Evolutionary conservation across 2,113 vertebrate species (phyloP), one percentile per base, ranked within the genome.

Genomic region (Eulacestoma nigropectus): DNA sequence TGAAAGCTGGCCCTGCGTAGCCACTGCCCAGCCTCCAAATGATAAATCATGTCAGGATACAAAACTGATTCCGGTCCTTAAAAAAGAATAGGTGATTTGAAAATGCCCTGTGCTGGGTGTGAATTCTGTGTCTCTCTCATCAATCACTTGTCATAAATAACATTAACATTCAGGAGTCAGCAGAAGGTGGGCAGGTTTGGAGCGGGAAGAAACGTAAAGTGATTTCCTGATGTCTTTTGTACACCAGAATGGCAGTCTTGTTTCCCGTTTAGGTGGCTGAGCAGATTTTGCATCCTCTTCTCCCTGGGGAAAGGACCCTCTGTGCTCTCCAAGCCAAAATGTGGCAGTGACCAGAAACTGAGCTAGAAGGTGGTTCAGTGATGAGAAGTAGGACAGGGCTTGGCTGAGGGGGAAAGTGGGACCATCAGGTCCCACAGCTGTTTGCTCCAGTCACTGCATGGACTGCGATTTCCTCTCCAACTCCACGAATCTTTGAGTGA

Each of bases 31-130:
- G 42, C 93, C 84, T 94, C 84, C 70, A 91, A 65, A 89, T 87
- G 90, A 97, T 96, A 95, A 96, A 97, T 97, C 90, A 86, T 1
- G 56, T 95, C 93, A 93, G 84, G 92, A 74, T 59, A 50, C 88
- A 94, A 94, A 96, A 87, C 93, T 89, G 81, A 96, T 95, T 94
- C 89, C 6, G 4, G 84, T 84, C 84, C 90, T 96, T 94, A 97
- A 74, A 96, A 95, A 97, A 93, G 89, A 97, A 97, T 92, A 96
- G 97, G 86, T 93, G 95, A 95, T 96, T 96, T 94, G 86, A 95
- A 95, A 93, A 91, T 89, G 92, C 68, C 94, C 92, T 33, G 81
- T 21, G 68, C 94, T 84, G 77, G 55, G 93, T 92, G 93, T 91
- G 90, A 94, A 90, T 96, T 74, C 81, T 76, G 86, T 76, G 27